Base-by-base conservation (phyloP, 1,140 invertebrate species). In the Cotesia typhae region DNA sequence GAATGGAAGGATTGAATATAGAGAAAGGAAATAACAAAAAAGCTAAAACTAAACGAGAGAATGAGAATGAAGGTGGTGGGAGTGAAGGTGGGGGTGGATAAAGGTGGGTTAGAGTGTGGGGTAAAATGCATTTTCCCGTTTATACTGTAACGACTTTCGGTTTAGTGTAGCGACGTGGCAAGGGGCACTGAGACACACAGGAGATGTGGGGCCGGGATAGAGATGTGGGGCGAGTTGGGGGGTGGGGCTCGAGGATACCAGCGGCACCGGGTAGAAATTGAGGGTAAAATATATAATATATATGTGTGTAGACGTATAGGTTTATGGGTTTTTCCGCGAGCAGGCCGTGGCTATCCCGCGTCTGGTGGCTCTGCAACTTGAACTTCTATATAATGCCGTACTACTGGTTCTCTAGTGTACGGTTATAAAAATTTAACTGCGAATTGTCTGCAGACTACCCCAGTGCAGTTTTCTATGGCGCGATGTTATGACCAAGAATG, bases 361-460 rank as follows among this genome's bases (percentile, higher is more conserved):
- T 81, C 82, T 84, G 79, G 79, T 47, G 41, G 5, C 41, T 47
- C 41, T 47, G 41, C 41, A 47, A 47, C 41, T 47, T 47, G 41
- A 47, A 47, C 41, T 47, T 47, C 41, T 47, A 47, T 47, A 47
- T 47, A 10, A 47, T 47, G 41, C 41, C 74, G 78, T 77, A 76
- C 77, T 80, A 77, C 80, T 79, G 77, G 74, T 73, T 63, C 51
- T 72, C 47, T 73, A 64, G 73, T 77, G 41, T 75, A 72, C 76
- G 82, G 80, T 80, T 84, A 84, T 87, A 87, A 87, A 87, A 87
- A 85, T 87, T 85, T 87, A 85, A 87, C 84, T 87, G 84, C 84
- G 83, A 86, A 86, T 87, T 86, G 85, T 87, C 85, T 86, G 84
- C 84, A 81, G 80, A 84, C 82, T 78, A 47, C 41, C 41, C 41